Conservation (phyloP, 2,797 vertebrate genomes). For the Rhabdophis nuchalis region DNA sequence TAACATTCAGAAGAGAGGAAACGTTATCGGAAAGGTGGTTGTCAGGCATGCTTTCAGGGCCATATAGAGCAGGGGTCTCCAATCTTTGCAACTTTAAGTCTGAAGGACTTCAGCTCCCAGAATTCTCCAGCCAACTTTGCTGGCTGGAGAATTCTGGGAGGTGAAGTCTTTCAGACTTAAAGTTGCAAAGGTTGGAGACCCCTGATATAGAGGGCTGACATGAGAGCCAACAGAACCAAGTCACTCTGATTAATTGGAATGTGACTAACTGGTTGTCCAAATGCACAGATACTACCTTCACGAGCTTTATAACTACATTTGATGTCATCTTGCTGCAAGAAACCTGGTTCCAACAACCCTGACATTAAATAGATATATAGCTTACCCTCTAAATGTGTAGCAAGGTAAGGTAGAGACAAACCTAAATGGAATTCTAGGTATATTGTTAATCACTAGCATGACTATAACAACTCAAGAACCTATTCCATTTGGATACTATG, state of each 20-base stretch:
- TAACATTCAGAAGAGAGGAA: neutral
- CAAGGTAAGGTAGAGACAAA: neutral
- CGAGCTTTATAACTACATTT: neutral
- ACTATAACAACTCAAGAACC: neutral
- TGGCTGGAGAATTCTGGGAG: too few species aligned
- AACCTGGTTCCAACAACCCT: neutral
- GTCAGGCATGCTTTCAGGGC: neutral
- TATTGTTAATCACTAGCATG: neutral
- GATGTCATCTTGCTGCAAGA: neutral
- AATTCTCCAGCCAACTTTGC: too few species aligned
- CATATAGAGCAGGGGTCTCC: too few species aligned
- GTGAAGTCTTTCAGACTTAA: too few species aligned
- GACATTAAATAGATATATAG: neutral
- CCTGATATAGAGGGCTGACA: neutral
- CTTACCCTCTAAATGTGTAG: neutral
- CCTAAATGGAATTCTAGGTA: neutral
- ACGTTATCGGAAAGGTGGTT: neutral
- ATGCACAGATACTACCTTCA: neutral
- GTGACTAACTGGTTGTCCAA: neutral
- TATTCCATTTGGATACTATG: neutral
- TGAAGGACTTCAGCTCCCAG: too few species aligned
- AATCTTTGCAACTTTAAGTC: too few species aligned
- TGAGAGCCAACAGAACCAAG: neutral
- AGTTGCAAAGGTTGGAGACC: too few species aligned
- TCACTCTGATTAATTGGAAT: neutral